phyloP scores from a whole-genome alignment of 2,113 vertebrate genomes.

The Poecile atricapillus region DNA sequence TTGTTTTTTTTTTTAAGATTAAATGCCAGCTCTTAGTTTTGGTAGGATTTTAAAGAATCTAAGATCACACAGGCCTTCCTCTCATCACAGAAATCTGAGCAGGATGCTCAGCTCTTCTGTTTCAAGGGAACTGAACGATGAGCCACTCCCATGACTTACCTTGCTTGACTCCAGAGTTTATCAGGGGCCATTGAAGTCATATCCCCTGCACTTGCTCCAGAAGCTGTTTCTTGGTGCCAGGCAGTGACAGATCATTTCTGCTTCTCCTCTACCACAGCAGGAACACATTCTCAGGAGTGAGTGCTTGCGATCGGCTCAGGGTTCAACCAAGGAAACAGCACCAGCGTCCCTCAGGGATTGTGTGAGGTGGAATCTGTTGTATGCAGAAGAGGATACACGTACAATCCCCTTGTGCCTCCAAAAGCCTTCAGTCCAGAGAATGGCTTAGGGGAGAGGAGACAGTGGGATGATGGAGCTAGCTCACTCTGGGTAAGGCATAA shows the following conservation, averaged over 20 bases:
- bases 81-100: neutral
- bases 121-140: neutral
- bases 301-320: neutral
- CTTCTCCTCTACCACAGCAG: neutral
- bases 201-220: neutral
- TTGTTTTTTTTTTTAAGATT: neutral
- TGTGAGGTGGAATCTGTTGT: neutral
- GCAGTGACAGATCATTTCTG: neutral
- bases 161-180: neutral
- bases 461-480: neutral
- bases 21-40: neutral
- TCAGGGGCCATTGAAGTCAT: neutral
- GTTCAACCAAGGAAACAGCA: neutral
- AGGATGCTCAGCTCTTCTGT: neutral
- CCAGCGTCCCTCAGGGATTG: neutral
- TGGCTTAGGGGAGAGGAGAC: neutral
- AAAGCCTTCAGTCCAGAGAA: neutral
- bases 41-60: neutral
- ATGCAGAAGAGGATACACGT: fast-evolving
- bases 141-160: neutral
- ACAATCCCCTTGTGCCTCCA: neutral
- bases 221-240: neutral
- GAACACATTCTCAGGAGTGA: neutral
- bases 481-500: neutral
- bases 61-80: neutral